Percentiles rank a stretch among this genome's conserved stretches.
These are phyloP conservation scores for Acheta domesticus DNA, from an alignment of 2,888 invertebrate species.

Conservation along the genomic window DNA sequence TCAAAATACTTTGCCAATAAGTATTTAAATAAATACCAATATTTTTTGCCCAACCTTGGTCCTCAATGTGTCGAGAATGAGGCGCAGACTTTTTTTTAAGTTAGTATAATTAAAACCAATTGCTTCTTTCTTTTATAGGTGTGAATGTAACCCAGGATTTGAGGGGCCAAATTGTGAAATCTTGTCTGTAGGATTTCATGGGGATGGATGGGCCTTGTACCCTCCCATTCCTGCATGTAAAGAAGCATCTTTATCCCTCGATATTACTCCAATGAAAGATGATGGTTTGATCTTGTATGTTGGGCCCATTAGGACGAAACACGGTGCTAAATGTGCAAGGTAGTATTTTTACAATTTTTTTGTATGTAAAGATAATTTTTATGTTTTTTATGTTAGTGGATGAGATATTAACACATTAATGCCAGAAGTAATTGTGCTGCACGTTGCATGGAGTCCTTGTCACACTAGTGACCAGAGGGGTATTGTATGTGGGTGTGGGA, in stretches of 20 bases:
- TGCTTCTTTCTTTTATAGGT: slow-evolving; percentile 48
- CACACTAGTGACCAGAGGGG: too few relatives aligned
- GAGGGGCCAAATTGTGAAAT: slow-evolving; percentile 89
- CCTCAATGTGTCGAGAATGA: too few relatives aligned
- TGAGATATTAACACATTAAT: too few relatives aligned
- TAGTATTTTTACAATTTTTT: slow-evolving; percentile 43
- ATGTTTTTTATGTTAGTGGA: too few relatives aligned
- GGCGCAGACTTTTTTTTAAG: too few relatives aligned
- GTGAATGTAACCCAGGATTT: slow-evolving; percentile 75
- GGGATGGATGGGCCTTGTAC: slow-evolving; percentile 93
- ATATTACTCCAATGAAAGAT: slow-evolving; percentile 70
- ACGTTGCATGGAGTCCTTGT: too few relatives aligned
- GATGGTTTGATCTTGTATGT: slow-evolving; percentile 87
- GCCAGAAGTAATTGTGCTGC: too few relatives aligned
- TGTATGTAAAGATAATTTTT: background rate
- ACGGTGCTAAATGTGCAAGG: slow-evolving; percentile 63
- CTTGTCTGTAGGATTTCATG: slow-evolving; percentile 80
- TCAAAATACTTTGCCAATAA: too few relatives aligned
- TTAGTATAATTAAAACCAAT: too few relatives aligned
- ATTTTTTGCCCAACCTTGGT: too few relatives aligned
- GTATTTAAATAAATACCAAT: too few relatives aligned
- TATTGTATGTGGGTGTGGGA: too few relatives aligned
- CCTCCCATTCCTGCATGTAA: slow-evolving; percentile 82
- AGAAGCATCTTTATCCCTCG: slow-evolving; percentile 74
- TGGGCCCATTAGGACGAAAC: slow-evolving; percentile 71